Evolutionary conservation across 2,113 vertebrate species (phyloP), one percentile per base, ranked within the genome.

Genomic region (Oncorhynchus masou): DNA sequence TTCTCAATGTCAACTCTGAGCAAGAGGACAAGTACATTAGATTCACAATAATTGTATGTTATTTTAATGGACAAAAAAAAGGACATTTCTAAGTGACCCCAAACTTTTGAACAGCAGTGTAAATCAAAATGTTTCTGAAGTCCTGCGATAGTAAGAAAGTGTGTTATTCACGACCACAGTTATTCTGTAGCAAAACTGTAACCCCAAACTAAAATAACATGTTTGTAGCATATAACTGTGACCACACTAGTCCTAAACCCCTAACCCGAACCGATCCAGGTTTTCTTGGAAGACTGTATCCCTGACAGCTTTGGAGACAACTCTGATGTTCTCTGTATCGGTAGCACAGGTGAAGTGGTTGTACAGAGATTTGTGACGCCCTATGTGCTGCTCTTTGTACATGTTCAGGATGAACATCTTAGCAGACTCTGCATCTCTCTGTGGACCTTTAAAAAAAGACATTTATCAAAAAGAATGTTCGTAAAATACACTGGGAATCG

Each of bases 341-440:
- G 95, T 97, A 45, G 94, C 94, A n/a, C 95, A 96, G 3, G 95
- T 96, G 87, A 94, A 96, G 87, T 96, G 94, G 1, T 85, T 86
- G 76, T 95, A 96, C 70, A 96, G 93, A 22, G 80, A 77, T 78
- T 94, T 95, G 13, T 90, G 86, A 51, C 90, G 94, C 16, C 91
- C 90, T 0, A 81, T 75, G 76, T 95, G 94, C 75, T 89, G 88
- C 25, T 93, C 88, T 83, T 90, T 76, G 57, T 94, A 96, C 80
- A 94, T 92, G 68, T 93, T 88, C 76, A 94, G 83, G 87, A 97
- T 96, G 82, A 96, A 97, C 65, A 93, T 90, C 90, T 86, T 91
- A 3, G 94, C 94, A 20, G 91, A 75, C 68, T 85, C 90, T 15
- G 91, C 87, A 11, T 97, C 87, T 66, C 91, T 39, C 73, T 80